These are phyloP conservation scores for Metopolophium dirhodum DNA, from an alignment of 1,140 invertebrate genomes.

Conservation along the genomic window DNA sequence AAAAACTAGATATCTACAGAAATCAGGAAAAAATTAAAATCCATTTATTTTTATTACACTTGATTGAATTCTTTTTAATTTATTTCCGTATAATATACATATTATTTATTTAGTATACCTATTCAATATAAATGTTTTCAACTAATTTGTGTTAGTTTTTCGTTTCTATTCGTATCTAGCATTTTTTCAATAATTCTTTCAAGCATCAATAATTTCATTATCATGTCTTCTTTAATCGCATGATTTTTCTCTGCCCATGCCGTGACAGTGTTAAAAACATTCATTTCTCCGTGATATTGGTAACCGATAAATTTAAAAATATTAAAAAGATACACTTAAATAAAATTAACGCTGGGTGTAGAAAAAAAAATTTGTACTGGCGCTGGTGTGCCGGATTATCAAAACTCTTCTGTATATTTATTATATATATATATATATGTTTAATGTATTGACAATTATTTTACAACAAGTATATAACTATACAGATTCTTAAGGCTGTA, in stretches of 20 bases:
- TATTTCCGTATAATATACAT: background rate
- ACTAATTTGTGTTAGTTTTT: too few species aligned
- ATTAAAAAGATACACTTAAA: background rate
- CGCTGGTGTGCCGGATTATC: too few species aligned
- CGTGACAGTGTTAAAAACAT: background rate
- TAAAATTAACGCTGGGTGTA: background rate
- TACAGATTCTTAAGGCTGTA: background rate
- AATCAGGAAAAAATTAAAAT: background rate
- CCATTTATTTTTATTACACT: background rate
- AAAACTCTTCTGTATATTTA: background rate
- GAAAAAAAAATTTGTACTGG: background rate
- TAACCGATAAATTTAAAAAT: background rate
- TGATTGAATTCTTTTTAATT: background rate
- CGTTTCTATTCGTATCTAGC: too few species aligned
- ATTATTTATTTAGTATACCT: background rate
- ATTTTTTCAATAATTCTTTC: too few species aligned
- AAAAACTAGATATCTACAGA: background rate
- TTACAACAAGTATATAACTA: background rate
- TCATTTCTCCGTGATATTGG: background rate
- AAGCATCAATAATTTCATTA: background rate
- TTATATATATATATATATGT: background rate
- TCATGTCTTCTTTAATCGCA: too few species aligned
- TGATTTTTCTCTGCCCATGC: background rate
- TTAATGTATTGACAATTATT: background rate
- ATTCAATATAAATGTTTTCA: too few species aligned